These are phyloP conservation scores for Heliocidaris erythrogramma DNA, from an alignment of 35 echinoderm and acorn worm genomes.

Conservation along the genomic window DNA sequence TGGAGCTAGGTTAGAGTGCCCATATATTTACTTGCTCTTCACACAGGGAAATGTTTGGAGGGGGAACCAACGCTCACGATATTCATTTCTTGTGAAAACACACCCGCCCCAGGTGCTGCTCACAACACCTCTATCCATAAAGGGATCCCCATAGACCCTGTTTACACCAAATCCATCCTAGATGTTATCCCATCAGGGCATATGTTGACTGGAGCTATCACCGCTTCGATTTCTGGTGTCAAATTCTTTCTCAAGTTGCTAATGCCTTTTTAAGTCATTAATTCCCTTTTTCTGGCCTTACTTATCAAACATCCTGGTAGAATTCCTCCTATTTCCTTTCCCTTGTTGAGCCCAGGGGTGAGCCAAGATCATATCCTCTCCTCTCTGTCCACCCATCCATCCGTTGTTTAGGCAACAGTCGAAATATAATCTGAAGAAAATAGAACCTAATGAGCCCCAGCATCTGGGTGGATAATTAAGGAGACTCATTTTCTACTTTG, in stretches of 20 bases:
- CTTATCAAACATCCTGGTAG: not conserved
- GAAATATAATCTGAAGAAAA: constrained; percentile 41
- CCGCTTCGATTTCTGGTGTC: not conserved
- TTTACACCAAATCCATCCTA: not conserved
- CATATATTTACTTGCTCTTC: constrained; percentile 3
- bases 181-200: not conserved
- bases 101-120: not conserved
- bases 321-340: not conserved
- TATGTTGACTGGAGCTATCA: constrained; percentile 4
- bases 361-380: not conserved
- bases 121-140: not conserved
- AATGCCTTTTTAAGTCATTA: constrained; percentile 20
- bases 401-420: not conserved
- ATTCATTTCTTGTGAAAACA: constrained; percentile 13
- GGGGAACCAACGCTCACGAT: not conserved
- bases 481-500: not conserved
- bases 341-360: not conserved
- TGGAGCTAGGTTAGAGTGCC: not conserved
- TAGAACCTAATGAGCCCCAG: constrained; percentile 6
- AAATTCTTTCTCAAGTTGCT: not conserved
- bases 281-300: not conserved
- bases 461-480: constrained; percentile 23
- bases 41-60: not conserved
- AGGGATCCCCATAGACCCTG: not conserved
- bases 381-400: not conserved